Conservation (phyloP, 2,113 vertebrate genomes). For the Lepus timidus region DNA sequence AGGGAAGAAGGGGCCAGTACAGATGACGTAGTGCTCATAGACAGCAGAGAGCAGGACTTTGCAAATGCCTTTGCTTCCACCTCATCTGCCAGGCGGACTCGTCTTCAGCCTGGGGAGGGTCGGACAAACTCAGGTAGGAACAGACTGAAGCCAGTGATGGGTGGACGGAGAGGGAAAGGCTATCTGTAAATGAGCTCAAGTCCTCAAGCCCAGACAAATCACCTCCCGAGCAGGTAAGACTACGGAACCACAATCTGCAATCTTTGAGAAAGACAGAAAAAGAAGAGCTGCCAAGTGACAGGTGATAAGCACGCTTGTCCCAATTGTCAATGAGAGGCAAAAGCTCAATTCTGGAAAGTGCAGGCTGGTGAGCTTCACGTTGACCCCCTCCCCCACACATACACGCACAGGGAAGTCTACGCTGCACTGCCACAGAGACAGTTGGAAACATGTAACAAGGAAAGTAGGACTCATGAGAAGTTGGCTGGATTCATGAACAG, state of each 20-base stretch:
- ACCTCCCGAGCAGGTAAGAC: not conserved
- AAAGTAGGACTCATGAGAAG: not conserved
- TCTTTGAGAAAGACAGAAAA: not conserved
- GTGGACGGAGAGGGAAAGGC: not conserved
- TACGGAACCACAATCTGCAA: not conserved
- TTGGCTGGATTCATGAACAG: not conserved
- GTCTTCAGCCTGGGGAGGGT: not conserved
- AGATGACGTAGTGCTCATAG: not conserved
- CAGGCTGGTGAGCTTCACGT: not conserved
- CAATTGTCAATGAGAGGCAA: slow-evolving; percentile 26
- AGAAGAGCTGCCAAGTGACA: not conserved
- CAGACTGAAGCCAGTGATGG: not conserved
- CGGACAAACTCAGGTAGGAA: not conserved
- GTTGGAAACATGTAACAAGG: not conserved
- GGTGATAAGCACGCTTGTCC: not conserved
- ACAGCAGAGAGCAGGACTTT: not conserved
- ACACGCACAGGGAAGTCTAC: not conserved
- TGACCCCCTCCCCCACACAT: not conserved
- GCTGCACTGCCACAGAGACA: not conserved
- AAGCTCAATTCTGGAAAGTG: slow-evolving; percentile 27
- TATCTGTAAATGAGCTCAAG: not conserved
- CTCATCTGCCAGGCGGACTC: not conserved
- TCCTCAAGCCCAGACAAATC: not conserved
- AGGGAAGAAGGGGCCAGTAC: not conserved
- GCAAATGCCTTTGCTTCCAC: not conserved